These are phyloP conservation scores for Turnix velox DNA, from an alignment of 2,113 vertebrate species.

Conservation along the genomic window DNA sequence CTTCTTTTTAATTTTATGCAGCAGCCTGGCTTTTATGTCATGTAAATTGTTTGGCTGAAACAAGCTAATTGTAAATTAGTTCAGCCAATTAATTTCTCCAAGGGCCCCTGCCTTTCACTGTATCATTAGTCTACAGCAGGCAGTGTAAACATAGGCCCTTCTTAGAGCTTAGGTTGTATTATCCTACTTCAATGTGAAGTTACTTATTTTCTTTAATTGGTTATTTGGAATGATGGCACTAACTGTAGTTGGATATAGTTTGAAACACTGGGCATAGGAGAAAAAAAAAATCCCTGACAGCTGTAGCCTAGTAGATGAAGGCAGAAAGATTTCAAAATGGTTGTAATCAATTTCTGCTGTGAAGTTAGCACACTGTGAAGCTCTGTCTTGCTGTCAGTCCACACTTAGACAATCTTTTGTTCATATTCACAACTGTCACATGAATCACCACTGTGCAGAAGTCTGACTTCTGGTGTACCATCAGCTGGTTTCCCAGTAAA, in stretches of 20 bases:
- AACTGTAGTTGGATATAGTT: conserved; percentile 36
- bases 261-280: conserved; percentile 46
- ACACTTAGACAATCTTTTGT: neutral
- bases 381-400: conserved; percentile 27
- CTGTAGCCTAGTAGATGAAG: conserved; percentile 28
- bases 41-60: neutral
- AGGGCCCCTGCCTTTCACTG: neutral
- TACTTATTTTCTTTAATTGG: conserved; percentile 19
- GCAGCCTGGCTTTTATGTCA: neutral
- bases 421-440: neutral
- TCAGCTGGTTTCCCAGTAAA: neutral
- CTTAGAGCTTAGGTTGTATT: conserved; percentile 7
- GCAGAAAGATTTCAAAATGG: conserved; percentile 62
- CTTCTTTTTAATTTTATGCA: neutral
- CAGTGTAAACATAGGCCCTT: neutral
- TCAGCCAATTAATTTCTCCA: neutral
- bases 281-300: conserved; percentile 23
- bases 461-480: neutral
- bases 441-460: neutral
- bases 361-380: neutral
- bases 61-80: neutral
- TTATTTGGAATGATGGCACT: conserved; percentile 30
- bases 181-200: conserved; percentile 24
- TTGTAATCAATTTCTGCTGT: conserved; percentile 54
- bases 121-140: neutral